Evolutionary conservation across 2,113 vertebrate genomes (phyloP).

Genomic region (Hydrolagus affinis): DNA sequence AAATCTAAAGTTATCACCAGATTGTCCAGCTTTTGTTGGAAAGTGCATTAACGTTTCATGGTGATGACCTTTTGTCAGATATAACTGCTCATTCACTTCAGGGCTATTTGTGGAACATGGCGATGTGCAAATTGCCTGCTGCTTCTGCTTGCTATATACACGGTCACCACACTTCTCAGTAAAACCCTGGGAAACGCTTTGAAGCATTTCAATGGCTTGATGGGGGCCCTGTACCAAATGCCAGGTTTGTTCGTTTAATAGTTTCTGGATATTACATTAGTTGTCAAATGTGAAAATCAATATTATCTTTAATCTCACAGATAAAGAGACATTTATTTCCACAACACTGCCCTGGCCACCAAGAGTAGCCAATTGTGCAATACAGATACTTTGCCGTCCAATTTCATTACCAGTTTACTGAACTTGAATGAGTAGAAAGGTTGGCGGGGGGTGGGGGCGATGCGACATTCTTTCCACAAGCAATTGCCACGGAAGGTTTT

Average conservation of each 20-base stretch:
- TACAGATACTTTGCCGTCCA: not conserved
- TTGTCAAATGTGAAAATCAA: constrained; percentile 17
- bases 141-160: too few relatives aligned
- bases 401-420: constrained; percentile 20
- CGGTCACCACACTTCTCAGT: too few relatives aligned
- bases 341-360: constrained; percentile 9
- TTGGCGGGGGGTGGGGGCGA: not conserved
- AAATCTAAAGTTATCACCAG: constrained; percentile 8
- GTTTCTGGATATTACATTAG: not conserved
- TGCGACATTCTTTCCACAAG: too few relatives aligned
- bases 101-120: too few relatives aligned
- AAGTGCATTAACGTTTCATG: not conserved
- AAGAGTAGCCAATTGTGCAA: not conserved
- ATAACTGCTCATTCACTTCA: too few relatives aligned
- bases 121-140: too few relatives aligned
- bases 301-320: not conserved
- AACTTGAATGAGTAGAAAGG: constrained; percentile 1
- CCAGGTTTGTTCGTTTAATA: too few relatives aligned
- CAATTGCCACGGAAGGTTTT: too few relatives aligned
- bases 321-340: constrained; percentile 19
- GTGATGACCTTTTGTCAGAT: too few relatives aligned
- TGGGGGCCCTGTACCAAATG: too few relatives aligned
- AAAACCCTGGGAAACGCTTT: too few relatives aligned
- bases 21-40: not conserved
- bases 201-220: too few relatives aligned